phyloP scores from a whole-genome alignment of 2,797 vertebrate species.

The Anomalospiza imberbis region DNA sequence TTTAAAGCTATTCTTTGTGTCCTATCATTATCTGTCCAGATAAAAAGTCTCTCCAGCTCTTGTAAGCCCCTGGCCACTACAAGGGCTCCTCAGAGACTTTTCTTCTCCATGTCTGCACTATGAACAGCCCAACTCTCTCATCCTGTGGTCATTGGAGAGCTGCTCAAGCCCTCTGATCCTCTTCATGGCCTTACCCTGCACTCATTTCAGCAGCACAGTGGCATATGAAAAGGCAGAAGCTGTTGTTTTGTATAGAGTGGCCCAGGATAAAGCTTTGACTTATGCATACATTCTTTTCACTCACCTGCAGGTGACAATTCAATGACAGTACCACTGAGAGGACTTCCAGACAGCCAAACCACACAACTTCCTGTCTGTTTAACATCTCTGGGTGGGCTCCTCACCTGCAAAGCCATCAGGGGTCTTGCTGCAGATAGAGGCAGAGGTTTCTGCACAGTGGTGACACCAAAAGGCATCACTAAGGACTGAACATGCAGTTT shows the following conservation, averaged over 20 bases:
- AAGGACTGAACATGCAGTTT: neutral
- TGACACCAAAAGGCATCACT: neutral
- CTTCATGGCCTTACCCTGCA: neutral
- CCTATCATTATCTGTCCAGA: neutral
- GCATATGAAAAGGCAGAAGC: neutral
- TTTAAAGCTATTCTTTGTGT: neutral
- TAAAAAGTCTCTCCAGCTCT: neutral
- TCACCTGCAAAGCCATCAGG: neutral
- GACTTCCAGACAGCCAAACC: neutral
- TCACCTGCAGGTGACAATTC: neutral
- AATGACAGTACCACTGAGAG: rapidly evolving
- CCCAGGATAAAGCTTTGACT: neutral
- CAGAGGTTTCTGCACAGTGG: neutral
- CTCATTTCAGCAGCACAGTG: neutral
- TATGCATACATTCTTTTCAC: neutral
- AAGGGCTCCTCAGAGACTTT: neutral
- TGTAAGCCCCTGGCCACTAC: neutral
- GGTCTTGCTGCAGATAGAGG: neutral
- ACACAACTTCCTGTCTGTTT: neutral
- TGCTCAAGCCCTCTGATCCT: neutral
- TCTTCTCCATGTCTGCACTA: neutral
- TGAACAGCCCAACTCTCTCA: neutral
- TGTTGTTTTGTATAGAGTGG: no score
- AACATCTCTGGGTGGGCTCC: neutral
- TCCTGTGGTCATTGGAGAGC: neutral